Evolutionary conservation across 2,797 vertebrate species (phyloP).

Genomic region (Sebastes variabilis): DNA sequence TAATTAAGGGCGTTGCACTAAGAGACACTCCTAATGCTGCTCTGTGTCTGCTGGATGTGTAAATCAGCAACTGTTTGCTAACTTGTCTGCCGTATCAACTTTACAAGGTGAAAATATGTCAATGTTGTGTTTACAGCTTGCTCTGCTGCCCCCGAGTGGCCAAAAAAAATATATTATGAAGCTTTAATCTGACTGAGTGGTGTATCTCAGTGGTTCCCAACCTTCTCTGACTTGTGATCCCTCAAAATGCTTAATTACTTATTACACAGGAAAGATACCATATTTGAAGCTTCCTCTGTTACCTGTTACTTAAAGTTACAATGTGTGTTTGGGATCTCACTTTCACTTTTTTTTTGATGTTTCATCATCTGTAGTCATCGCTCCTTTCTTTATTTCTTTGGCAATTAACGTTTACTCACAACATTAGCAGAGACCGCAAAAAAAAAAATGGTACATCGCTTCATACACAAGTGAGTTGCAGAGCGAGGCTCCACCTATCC

Average conservation of each 20-base stretch:
- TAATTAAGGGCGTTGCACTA: neutral
- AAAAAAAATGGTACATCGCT: no score
- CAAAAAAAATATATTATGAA: neutral
- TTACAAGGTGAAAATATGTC: no score
- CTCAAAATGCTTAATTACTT: neutral
- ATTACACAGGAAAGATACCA: neutral
- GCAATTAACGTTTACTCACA: no score
- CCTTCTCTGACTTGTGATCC: neutral
- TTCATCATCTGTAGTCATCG: no score
- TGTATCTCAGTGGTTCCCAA: neutral
- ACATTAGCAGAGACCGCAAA: no score
- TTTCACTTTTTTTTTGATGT: no score
- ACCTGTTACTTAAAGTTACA: neutral
- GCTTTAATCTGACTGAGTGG: neutral
- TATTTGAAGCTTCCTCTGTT: neutral
- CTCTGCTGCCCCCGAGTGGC: neutral
- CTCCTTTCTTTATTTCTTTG: no score
- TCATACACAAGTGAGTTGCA: no score
- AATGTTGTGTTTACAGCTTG: no score
- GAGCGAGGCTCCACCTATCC: no score
- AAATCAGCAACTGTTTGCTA: neutral
- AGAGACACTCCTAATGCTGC: neutral
- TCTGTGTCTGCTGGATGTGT: neutral
- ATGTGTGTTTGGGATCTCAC: no score
- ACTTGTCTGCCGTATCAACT: neutral